Evolutionary conservation across 2,888 invertebrate species (phyloP).

Genomic region (Thereva unica): DNA sequence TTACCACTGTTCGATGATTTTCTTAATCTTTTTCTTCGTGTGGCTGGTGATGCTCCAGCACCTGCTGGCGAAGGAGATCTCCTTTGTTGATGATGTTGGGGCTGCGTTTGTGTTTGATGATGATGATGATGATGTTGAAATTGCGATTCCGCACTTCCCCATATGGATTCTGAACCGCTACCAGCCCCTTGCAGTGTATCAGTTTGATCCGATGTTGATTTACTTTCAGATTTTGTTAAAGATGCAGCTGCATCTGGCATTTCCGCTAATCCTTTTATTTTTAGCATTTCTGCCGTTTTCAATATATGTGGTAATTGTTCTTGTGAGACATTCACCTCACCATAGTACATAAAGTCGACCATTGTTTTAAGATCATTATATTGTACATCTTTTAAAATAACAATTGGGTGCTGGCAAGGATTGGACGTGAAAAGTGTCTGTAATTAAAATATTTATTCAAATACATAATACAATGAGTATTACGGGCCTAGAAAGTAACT

Average conservation of each 20-base stretch:
- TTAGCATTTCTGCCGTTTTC: slow-evolving; percentile 83
- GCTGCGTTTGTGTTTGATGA: slow-evolving; percentile 60
- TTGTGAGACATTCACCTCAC: slow-evolving; percentile 89
- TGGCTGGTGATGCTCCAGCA: slow-evolving; percentile 69
- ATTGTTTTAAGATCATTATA: slow-evolving; percentile 83
- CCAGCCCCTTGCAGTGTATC: slow-evolving; percentile 60
- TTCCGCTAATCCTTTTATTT: slow-evolving; percentile 87
- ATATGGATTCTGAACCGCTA: slow-evolving; percentile 60
- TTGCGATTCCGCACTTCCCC: slow-evolving; percentile 60
- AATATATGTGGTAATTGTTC: slow-evolving; percentile 79
- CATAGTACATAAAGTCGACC: slow-evolving; percentile 92
- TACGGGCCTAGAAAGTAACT: too few relatives aligned
- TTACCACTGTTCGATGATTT: slow-evolving; percentile 67
- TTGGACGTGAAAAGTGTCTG: slow-evolving; percentile 82
- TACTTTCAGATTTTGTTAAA: slow-evolving; percentile 71
- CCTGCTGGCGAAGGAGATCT: slow-evolving; percentile 60
- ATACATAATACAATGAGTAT: too few relatives aligned
- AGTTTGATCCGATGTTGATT: slow-evolving; percentile 59
- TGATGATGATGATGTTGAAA: slow-evolving; percentile 63
- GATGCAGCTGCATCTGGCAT: slow-evolving; percentile 80
- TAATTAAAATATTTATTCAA: slow-evolving; percentile 45
- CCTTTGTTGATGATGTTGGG: slow-evolving; percentile 64
- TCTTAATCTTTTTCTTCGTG: slow-evolving; percentile 64
- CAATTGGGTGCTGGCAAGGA: slow-evolving; percentile 87
- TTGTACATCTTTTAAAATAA: slow-evolving; percentile 86